Base-by-base conservation (phyloP, 2,888 invertebrate species). In the Dicranocentrus wangi region DNA sequence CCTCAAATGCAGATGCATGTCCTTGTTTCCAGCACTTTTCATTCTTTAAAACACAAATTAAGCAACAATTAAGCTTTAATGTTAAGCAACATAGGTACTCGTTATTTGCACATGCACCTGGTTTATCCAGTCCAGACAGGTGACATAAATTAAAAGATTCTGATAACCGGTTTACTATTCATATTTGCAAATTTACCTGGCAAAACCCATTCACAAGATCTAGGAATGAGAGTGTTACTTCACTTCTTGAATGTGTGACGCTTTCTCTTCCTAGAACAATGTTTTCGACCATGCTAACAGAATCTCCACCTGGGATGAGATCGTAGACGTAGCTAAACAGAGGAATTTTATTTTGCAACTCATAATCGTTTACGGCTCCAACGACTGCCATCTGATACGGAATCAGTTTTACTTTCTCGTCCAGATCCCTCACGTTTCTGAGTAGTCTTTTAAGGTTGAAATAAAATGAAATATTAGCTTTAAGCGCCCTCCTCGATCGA, bases 221-320 rank as follows among this genome's bases (percentile, higher is more conserved):
- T 1, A 86, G 72, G 70, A 85, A 84, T 0, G 84, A 51, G 5
- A 82, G 42, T 0, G 85, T 83, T 7, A 85, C 81, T 13, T 73
- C 32, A 42, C 82, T 85, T 0, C 75, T 58, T 10, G 75, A 63
- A 1, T 28, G 17, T 1, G 80, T 63, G 8, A 86, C 81, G 79
- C 83, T 82, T 73, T 86, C 86, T 28, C 76, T 75, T 17, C 84
- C 84, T 17, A 86, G 66, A 5, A 86, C 73, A 1, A 85, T 53
- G n/a, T 82, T 83, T 39, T 77, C 84, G 17, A 79, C 25, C 10
- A 83, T 58, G 19, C 82, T 63, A 0, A 80, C 73, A 17, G 19
- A 25, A n/a, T 69, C 39, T 63, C 65, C 15, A 28, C 82, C 58
- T 60, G 77, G 70, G 63, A 75, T 2, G 19, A 43, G 13, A 28